Percentiles rank a stretch among this genome's conserved stretches.
Evolutionary conservation across 2,797 vertebrate genomes (phyloP).

Genomic region (Rhynchonycteris naso): DNA sequence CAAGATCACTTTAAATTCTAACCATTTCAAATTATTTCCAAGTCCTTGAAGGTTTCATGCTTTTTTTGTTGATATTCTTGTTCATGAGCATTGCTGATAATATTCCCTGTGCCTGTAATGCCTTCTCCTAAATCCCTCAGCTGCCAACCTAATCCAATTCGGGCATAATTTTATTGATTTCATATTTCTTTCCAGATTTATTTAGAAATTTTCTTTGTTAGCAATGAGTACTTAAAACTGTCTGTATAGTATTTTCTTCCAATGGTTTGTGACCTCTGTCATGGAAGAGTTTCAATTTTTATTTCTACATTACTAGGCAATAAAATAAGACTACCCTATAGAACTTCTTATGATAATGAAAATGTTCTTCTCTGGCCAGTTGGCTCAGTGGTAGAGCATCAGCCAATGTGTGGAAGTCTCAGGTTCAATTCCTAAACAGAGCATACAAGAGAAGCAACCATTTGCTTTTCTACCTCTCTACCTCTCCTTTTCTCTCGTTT

Average conservation of each 20-base stretch:
- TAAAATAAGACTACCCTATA: not conserved
- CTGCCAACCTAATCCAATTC: not conserved
- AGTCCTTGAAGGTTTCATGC: not conserved
- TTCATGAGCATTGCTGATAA: not conserved
- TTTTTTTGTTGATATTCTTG: not conserved
- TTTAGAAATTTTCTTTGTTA: not conserved
- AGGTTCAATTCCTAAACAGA: no score
- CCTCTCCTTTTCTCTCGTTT: no score
- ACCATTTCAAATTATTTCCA: not conserved
- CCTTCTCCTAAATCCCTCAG: not conserved
- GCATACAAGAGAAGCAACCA: no score
- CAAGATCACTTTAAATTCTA: not conserved
- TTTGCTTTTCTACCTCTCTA: no score
- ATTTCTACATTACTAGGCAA: not conserved
- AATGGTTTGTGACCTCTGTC: not conserved
- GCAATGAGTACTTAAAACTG: not conserved
- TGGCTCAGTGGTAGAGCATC: no score
- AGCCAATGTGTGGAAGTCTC: no score
- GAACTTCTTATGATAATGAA: not conserved
- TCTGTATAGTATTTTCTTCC: not conserved
- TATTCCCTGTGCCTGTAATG: not conserved
- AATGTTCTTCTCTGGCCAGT: not conserved
- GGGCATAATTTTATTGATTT: not conserved
- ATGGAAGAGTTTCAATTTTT: not conserved
- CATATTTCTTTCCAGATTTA: not conserved